These are phyloP conservation scores for Silurus asotus DNA, from an alignment of 2,113 vertebrate genomes.

Conservation along the genomic window DNA sequence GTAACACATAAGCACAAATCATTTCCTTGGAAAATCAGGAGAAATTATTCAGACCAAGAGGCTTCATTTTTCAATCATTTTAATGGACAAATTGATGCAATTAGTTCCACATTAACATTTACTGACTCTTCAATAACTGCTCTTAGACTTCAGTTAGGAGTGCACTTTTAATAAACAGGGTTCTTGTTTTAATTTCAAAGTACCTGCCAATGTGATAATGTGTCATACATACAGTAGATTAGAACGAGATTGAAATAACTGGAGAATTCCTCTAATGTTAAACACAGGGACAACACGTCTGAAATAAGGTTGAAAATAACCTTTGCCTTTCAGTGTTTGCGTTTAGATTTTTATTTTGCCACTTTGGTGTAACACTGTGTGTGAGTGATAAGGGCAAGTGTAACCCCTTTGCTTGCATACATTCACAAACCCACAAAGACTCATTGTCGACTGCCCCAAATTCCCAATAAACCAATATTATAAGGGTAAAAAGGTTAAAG, in stretches of 20 bases:
- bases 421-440: not conserved
- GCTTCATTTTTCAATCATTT: not conserved
- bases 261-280: not conserved
- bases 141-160: not conserved
- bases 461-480: not conserved
- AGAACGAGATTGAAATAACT: not conserved
- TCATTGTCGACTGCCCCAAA: not conserved
- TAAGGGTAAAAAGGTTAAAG: not conserved
- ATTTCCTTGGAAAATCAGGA: not conserved
- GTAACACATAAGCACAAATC: not conserved
- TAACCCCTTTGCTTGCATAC: not conserved
- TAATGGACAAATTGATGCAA: not conserved
- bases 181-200: not conserved
- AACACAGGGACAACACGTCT: not conserved
- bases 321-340: not conserved
- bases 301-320: not conserved
- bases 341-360: slow-evolving; percentile 20
- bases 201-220: not conserved
- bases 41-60: not conserved
- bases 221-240: not conserved
- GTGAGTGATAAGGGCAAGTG: not conserved
- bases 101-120: not conserved
- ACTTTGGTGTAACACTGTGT: slow-evolving; percentile 13
- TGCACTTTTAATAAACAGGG: not conserved
- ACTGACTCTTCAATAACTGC: not conserved